These are phyloP conservation scores for Macrobrachium nipponense DNA, from an alignment of 1,140 invertebrate species.

Conservation along the genomic window DNA sequence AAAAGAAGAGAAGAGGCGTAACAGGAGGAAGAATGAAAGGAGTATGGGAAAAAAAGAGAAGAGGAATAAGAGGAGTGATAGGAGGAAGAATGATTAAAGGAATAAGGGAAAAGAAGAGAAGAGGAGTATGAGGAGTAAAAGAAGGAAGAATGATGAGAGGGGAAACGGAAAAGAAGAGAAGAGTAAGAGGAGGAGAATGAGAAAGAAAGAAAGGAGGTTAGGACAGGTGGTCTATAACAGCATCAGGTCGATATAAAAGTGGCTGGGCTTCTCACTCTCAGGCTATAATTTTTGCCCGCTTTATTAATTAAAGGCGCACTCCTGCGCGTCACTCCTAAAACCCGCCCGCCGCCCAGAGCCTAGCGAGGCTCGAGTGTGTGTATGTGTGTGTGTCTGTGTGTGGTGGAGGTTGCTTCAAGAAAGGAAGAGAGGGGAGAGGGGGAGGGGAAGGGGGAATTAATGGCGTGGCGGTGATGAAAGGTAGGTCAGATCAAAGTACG, in stretches of 20 bases:
- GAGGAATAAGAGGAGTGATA: too few relatives aligned
- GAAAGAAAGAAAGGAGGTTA: not conserved
- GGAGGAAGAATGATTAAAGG: not conserved
- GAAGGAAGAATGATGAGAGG: too few relatives aligned
- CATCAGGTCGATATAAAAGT: constrained; percentile 20
- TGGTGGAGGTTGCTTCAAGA: not conserved
- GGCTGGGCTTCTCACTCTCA: not conserved
- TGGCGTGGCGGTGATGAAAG: not conserved
- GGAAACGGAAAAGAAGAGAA: too few relatives aligned
- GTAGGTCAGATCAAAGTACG: not conserved
- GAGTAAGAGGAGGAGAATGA: too few relatives aligned
- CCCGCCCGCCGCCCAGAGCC: not conserved
- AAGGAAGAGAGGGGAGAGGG: not conserved
- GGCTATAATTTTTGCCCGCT: constrained; percentile 11
- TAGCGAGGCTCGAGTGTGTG: too few relatives aligned
- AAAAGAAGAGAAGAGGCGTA: too few relatives aligned
- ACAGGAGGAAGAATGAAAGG: too few relatives aligned
- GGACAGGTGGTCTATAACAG: not conserved
- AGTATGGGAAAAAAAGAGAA: too few relatives aligned
- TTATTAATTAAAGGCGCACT: constrained; percentile 23
- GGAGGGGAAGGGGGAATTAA: not conserved
- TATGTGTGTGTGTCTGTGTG: too few relatives aligned
- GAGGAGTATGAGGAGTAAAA: too few relatives aligned
- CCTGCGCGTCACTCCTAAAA: not conserved
- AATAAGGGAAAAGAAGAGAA: too few relatives aligned